Conservation (phyloP, 2,797 vertebrate species). For the Aulostomus chinensis region DNA sequence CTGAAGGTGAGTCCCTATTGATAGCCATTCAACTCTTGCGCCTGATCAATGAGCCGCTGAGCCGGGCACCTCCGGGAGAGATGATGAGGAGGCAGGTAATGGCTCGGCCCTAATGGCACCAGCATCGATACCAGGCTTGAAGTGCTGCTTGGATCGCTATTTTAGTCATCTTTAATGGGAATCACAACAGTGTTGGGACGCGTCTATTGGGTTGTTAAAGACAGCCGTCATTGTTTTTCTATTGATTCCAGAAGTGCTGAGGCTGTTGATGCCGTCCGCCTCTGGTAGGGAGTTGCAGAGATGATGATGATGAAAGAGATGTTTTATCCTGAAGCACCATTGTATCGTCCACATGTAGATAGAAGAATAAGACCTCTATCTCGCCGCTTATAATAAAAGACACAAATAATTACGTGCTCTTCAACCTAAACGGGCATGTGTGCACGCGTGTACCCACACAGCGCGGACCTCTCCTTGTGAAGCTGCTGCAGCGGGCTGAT, state of each 20-base stretch:
- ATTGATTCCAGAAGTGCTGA: slow-evolving; percentile 40
- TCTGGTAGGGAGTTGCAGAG: slow-evolving; percentile 9
- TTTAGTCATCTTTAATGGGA: slow-evolving; percentile 52
- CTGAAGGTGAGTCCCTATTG: slow-evolving; percentile 87
- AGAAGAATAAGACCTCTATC: not conserved
- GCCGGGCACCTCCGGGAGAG: slow-evolving; percentile 19
- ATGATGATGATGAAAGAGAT: slow-evolving; percentile 2
- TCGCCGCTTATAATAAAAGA: not conserved
- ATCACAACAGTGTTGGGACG: slow-evolving; percentile 10
- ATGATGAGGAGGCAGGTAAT: slow-evolving; percentile 48
- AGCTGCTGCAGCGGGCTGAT: slow-evolving; percentile 62
- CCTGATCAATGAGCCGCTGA: slow-evolving; percentile 58
- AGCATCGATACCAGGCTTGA: slow-evolving; percentile 41
- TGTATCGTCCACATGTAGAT: slow-evolving; percentile 12
- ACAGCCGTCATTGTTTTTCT: slow-evolving; percentile 17
- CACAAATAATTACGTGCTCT: not conserved
- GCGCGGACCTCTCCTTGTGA: slow-evolving; percentile 55
- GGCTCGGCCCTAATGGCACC: slow-evolving; percentile 46
- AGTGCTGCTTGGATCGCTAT: slow-evolving; percentile 53
- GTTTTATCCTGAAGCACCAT: slow-evolving; percentile 21
- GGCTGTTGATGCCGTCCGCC: slow-evolving; percentile 12
- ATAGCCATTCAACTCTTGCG: slow-evolving; percentile 18
- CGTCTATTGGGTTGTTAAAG: slow-evolving; percentile 33
- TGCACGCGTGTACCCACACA: slow-evolving; percentile 16
- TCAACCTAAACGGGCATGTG: not conserved